Percentiles rank a stretch among this genome's conserved stretches.
Conservation (phyloP, 2,113 vertebrate genomes). For the Nymphicus hollandicus region DNA sequence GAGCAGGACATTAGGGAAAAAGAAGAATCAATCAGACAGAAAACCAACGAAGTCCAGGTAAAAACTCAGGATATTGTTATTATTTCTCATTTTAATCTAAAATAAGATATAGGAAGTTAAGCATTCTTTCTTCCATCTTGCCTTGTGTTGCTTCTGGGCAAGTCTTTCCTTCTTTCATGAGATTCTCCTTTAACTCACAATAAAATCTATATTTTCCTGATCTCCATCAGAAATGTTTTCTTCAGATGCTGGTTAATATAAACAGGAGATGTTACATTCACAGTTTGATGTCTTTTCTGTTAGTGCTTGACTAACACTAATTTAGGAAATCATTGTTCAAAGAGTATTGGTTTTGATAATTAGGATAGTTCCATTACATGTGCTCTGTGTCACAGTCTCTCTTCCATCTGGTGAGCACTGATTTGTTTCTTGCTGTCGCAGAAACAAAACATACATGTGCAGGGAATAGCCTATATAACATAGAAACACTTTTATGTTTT, state of each 20-base stretch:
- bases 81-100: not conserved
- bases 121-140: not conserved
- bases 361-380: not conserved
- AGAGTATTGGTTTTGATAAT: not conserved
- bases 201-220: not conserved
- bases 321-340: not conserved
- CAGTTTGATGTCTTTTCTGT: not conserved
- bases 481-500: not conserved
- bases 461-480: not conserved
- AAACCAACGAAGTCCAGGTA: constrained; percentile 93
- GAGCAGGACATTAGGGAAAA: constrained; percentile 96
- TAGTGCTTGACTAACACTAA: not conserved
- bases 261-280: not conserved
- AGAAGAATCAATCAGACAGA: constrained; percentile 91
- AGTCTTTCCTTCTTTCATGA: not conserved
- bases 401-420: not conserved
- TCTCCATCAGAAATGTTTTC: not conserved
- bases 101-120: not conserved
- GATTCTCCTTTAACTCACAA: not conserved
- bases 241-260: not conserved
- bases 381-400: not conserved
- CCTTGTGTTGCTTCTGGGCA: not conserved
- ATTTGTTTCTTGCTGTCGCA: not conserved
- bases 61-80: not conserved
- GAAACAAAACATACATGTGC: fast-evolving